Evolutionary conservation across 1,140 invertebrate species (phyloP).

Genomic region (Panonychus citri): DNA sequence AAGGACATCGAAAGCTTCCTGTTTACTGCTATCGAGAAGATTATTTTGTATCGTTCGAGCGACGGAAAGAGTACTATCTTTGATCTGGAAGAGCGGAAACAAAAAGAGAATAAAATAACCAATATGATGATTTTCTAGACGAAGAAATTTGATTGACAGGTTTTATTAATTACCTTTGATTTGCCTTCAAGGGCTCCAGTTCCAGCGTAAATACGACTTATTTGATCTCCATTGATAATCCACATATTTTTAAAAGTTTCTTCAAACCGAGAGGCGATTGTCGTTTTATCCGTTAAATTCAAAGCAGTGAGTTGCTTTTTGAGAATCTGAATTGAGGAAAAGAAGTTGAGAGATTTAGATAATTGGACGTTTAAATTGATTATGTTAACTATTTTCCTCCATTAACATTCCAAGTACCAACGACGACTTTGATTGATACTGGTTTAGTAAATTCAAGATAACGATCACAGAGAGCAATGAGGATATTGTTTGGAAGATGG

Average conservation of each 20-base stretch:
- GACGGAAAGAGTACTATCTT: constrained; percentile 89
- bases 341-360: neutral
- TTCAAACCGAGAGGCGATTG: constrained; percentile 60
- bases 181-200: constrained; percentile 90
- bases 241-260: constrained; percentile 96
- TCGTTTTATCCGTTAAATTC: constrained; percentile 38
- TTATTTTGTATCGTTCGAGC: constrained; percentile 97
- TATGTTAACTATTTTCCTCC: constrained; percentile 98
- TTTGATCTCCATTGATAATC: constrained; percentile 96
- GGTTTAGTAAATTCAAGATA: constrained; percentile 56
- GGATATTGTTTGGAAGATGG: constrained; percentile 53
- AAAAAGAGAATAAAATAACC: too few species aligned
- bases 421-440: constrained; percentile 46
- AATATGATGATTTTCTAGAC: too few species aligned
- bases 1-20: constrained; percentile 93
- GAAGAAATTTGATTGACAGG: too few species aligned
- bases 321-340: constrained; percentile 25
- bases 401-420: constrained; percentile 98
- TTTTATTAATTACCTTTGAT: neutral
- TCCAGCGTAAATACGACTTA: constrained; percentile 97
- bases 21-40: constrained; percentile 85
- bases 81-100: constrained; percentile 29
- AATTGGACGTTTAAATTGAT: constrained; percentile 14
- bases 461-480: constrained; percentile 31
- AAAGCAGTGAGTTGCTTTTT: constrained; percentile 34